Conservation (phyloP, 2,113 vertebrate genomes). For the Nannobrachium achirus region DNA sequence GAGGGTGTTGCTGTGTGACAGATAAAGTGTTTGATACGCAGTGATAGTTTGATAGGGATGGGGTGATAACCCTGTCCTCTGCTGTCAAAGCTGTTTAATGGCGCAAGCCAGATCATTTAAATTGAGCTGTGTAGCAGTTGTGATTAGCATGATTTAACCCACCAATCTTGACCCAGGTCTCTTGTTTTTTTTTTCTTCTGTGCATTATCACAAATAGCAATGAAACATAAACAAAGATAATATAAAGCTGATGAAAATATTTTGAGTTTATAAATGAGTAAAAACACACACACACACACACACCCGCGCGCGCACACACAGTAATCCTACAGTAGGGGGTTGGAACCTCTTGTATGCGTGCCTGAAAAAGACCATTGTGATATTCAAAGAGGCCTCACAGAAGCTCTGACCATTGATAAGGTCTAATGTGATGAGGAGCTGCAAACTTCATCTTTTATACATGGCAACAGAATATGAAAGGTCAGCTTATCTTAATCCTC, state of each 20-base stretch:
- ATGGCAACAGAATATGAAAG: constrained; percentile 79
- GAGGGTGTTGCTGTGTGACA: constrained; percentile 4
- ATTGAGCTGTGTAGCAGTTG: constrained; percentile 1
- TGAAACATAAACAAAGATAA: constrained; percentile 15
- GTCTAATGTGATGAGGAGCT: constrained; percentile 75
- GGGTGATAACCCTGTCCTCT: background rate
- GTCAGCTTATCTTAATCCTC: constrained; percentile 82
- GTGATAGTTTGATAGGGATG: constrained; percentile 7
- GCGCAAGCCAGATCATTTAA: background rate
- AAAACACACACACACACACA: constrained; percentile 27
- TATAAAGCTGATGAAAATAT: constrained; percentile 13
- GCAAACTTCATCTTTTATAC: constrained; percentile 81
- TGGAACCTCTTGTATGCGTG: constrained; percentile 66
- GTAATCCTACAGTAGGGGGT: constrained; percentile 76
- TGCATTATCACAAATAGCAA: background rate
- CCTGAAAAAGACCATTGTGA: constrained; percentile 69
- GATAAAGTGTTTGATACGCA: constrained; percentile 24
- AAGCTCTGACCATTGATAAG: constrained; percentile 75
- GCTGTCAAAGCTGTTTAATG: constrained; percentile 11
- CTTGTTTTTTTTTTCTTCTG: background rate
- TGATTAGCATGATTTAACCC: background rate
- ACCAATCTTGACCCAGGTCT: background rate
- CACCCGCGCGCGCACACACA: constrained; percentile 11
- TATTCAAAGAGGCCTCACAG: constrained; percentile 71
- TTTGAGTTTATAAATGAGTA: constrained; percentile 32